Base-by-base conservation (phyloP, 2,888 invertebrate genomes). In the Selenia dentaria region DNA sequence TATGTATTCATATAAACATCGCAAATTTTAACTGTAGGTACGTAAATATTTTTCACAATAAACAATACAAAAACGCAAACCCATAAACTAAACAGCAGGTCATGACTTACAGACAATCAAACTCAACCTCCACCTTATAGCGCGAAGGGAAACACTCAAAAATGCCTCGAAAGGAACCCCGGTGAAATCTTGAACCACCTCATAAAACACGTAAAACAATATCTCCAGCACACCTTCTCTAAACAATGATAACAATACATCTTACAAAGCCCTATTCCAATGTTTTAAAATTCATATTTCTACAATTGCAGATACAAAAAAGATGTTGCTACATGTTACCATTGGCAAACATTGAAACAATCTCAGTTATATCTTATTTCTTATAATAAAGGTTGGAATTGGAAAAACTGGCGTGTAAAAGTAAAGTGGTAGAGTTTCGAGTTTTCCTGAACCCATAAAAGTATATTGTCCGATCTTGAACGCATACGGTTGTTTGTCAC, bases 131-230 rank as follows among this genome's bases (percentile, higher is more conserved):
- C 41, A 41, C 41, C 40, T 36, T 28, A n/a, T 28, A 28, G 37
- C 45, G 28, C 57, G 65, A 73, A 16, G 12, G 74, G 68, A 75
- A 79, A 76, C 74, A 79, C 75, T 83, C 81, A 79, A 81, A 81
- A 81, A 78, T 74, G 77, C 70, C 75, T 74, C 69, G 74, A 71
- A 67, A 61, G 58, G 75, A 69, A 70, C 68, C n/a, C 70, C 82
- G 80, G 80, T 78, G 83, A 83, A 86, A 86, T 85, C 83, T 79
- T 79, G 73, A 77, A 57, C 37, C 86, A 88, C 87, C 85, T 87
- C 89, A 88, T 89, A 88, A 89, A 89, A 84, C 87, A 87, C 83
- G 81, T 82, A 85, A 88, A 88, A 88, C 87, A 88, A 89, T 88
- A 87, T 88, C 87, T 82, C 66, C 62, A 38, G 18, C 51, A 46